Percentiles rank a stretch among this genome's conserved stretches.
Conservation (phyloP, 2,888 invertebrate genomes). For the Parasteatoda lunata region DNA sequence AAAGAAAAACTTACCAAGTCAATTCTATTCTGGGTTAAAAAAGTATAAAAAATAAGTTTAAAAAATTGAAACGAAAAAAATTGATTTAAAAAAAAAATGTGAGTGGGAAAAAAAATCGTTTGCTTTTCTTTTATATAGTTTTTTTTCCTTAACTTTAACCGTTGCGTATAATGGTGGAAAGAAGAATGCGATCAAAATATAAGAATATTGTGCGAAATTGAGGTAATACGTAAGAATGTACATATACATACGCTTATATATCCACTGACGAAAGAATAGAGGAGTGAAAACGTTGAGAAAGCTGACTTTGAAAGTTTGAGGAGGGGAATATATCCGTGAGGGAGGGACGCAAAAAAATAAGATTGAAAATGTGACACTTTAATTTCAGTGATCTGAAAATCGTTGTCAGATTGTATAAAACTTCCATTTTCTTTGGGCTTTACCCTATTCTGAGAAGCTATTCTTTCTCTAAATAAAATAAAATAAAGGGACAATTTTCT, state of each 20-base stretch:
- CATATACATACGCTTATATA: slow-evolving; percentile 15
- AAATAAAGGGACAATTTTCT: slow-evolving; percentile 30
- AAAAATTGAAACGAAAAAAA: neutral
- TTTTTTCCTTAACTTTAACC: slow-evolving; percentile 19
- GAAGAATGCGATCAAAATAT: slow-evolving; percentile 40
- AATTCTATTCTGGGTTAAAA: neutral
- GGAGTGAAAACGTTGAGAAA: slow-evolving; percentile 11
- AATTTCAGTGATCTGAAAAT: slow-evolving; percentile 65
- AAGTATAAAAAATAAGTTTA: neutral
- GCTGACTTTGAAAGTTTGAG: neutral
- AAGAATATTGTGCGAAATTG: slow-evolving; percentile 63
- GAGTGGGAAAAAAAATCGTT: neutral
- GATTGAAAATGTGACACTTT: slow-evolving; percentile 67
- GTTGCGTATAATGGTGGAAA: slow-evolving; percentile 20
- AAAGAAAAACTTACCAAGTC: slow-evolving; percentile 13
- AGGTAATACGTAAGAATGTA: slow-evolving; percentile 54
- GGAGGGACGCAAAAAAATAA: slow-evolving; percentile 27
- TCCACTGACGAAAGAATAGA: neutral
- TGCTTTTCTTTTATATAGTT: neutral
- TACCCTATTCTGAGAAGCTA: slow-evolving; percentile 18
- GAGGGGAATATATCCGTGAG: slow-evolving; percentile 12
- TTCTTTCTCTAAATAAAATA: slow-evolving; percentile 49
- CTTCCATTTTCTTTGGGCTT: slow-evolving; percentile 53
- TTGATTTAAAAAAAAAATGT: slow-evolving; percentile 1
- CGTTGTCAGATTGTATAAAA: slow-evolving; percentile 68